phyloP scores from a whole-genome alignment of 1,140 invertebrate species.

The Drosophila sucinea region DNA sequence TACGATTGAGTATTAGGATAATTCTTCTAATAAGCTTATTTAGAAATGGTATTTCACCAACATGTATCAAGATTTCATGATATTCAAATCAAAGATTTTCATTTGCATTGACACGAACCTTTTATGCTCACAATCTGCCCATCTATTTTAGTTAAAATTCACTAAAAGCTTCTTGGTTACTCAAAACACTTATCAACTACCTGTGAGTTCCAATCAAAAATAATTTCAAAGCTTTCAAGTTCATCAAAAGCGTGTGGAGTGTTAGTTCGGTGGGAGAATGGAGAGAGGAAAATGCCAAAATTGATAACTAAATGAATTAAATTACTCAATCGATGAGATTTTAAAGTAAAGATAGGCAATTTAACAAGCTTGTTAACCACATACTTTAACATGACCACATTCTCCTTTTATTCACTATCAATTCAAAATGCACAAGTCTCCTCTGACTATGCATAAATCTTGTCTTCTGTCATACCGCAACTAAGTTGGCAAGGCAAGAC shows the following conservation, averaged over 20 bases:
- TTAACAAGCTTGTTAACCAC: constrained; percentile 10
- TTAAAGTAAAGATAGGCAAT: background rate
- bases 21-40: too few relatives aligned
- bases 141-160: constrained; percentile 1
- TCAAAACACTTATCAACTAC: constrained; percentile 4
- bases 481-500: constrained; percentile 40
- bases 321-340: background rate
- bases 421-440: constrained; percentile 65
- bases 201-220: constrained; percentile 3
- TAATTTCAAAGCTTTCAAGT: constrained; percentile 10
- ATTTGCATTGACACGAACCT: background rate
- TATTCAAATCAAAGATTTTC: background rate
- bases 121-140: background rate
- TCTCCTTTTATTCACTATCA: constrained; percentile 61
- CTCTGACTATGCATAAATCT: constrained; percentile 66
- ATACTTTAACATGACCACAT: constrained; percentile 51
- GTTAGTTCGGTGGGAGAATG: background rate
- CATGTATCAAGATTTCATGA: background rate
- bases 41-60: too few relatives aligned
- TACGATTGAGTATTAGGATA: too few relatives aligned
- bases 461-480: constrained; percentile 38
- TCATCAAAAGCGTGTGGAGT: constrained; percentile 1
- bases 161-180: background rate
- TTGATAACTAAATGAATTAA: constrained; percentile 13
- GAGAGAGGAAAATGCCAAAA: background rate